Evolutionary conservation across 2,888 invertebrate species (phyloP).

Genomic region (Herminia tarsipennalis): DNA sequence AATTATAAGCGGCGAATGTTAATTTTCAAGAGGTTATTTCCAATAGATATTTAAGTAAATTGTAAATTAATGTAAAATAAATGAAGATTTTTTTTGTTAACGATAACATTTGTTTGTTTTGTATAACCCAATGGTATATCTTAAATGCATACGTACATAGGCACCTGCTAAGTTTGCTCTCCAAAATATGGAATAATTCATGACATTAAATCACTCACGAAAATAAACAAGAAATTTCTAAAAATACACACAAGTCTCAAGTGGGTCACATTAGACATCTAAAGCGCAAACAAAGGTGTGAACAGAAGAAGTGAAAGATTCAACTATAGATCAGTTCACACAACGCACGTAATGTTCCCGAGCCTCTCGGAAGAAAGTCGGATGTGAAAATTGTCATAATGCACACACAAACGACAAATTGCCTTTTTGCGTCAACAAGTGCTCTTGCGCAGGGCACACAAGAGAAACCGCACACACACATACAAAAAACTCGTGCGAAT

Average conservation of each 20-base stretch:
- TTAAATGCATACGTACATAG: too few relatives aligned
- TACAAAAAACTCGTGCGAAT: conserved; percentile 38
- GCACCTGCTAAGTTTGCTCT: too few relatives aligned
- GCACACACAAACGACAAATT: conserved; percentile 69
- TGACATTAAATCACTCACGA: conserved; percentile 13
- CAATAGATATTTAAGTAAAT: conserved; percentile 61
- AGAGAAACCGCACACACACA: conserved; percentile 58
- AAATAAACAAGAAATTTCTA: conserved; percentile 33
- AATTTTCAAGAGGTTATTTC: conserved; percentile 75
- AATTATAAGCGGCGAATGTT: conserved; percentile 69
- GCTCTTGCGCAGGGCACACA: conserved; percentile 54
- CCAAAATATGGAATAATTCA: too few relatives aligned
- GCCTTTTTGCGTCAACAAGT: conserved; percentile 66
- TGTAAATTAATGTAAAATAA: conserved; percentile 86
- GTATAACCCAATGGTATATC: conserved; percentile 8
- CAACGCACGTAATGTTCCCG: conserved; percentile 57
- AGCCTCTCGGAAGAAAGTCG: conserved; percentile 77
- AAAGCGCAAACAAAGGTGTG: conserved; percentile 74
- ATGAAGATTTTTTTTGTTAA: conserved; percentile 84
- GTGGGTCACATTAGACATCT: conserved; percentile 58
- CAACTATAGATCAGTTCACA: conserved; percentile 55
- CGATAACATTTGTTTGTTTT: conserved; percentile 50
- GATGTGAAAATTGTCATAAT: conserved; percentile 83
- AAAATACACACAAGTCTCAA: conserved; percentile 38
- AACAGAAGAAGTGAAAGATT: conserved; percentile 59